Base-by-base conservation (phyloP, 2,888 invertebrate genomes). In the Orchesella flavescens region DNA sequence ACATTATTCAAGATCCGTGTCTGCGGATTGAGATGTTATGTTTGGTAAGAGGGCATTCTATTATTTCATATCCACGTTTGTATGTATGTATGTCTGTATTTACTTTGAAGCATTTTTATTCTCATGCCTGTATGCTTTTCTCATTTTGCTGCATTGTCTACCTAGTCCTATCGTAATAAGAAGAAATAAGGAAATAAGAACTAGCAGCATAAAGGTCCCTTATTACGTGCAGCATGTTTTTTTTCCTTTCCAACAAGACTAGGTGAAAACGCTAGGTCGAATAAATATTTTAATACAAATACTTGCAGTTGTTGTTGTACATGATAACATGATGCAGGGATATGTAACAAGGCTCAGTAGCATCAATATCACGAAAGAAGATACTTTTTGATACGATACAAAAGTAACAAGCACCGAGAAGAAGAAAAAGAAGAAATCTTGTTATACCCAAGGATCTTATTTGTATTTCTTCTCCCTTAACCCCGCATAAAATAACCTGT, bases 401-500 rank as follows among this genome's bases (percentile, higher is more conserved):
- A 57, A n/a, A n/a, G n/a, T n/a, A n/a, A 49, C 49, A n/a, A 49
- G 12, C 49, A n/a, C 49, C 3, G 10, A 10, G 49, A 49, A 49
- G 3, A 49, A 15, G 12, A 12, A 49, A 49, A n/a, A n/a, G n/a
- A n/a, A n/a, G n/a, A n/a, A n/a, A n/a, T n/a, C 49, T 49, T 49
- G 49, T 15, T 3, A 49, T 49, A n/a, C 2, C 12, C 44, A 44
- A 44, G 44, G 44, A 44, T 44, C 12, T 44, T 44, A 44, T 49
- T 2, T n/a, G n/a, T 49, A n/a, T 49, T 49, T n/a, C 23, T 53
- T 68, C 12, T 21, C 46, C 21, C 15, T 68, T 49, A 17, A 21
- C 43, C 43, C 12, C 1, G 72, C 24, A 73, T 44, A 44, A 19
- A 63, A 34, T 53, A 75, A 75, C 55, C 66, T 66, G 66, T 75